Percentiles rank a stretch among this genome's conserved stretches.
Conservation (phyloP, 2,888 invertebrate genomes). For the Acanthacorydalis orientalis region DNA sequence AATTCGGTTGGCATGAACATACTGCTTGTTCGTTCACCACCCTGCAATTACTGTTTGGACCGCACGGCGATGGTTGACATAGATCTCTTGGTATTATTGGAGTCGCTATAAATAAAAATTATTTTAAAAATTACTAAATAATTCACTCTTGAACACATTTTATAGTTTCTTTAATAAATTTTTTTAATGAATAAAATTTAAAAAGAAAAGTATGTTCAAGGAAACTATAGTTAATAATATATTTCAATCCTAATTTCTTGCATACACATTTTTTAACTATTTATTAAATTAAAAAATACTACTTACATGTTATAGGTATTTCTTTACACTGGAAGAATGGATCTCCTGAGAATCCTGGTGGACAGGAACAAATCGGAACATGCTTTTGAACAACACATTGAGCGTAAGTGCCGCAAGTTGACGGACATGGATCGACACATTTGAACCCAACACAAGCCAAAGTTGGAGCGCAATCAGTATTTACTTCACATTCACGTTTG, state of each 20-base stretch:
- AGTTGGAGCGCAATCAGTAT: conserved; percentile 53
- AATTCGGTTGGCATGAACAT: conserved; percentile 67
- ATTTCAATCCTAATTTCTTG: too few species aligned
- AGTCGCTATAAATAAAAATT: conserved; percentile 20
- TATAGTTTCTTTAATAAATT: neutral
- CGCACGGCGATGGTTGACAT: conserved; percentile 73
- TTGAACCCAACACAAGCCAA: conserved; percentile 67
- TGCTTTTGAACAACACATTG: conserved; percentile 64
- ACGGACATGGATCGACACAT: conserved; percentile 71
- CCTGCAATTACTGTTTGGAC: conserved; percentile 73
- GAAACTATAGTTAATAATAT: too few species aligned
- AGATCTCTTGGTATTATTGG: conserved; percentile 40
- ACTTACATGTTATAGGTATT: conserved; percentile 22
- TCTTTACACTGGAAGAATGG: conserved; percentile 62
- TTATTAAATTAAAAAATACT: too few species aligned
- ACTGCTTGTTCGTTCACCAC: conserved; percentile 65
- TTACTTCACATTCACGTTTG: conserved; percentile 61
- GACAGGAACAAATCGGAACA: conserved; percentile 62
- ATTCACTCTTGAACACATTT: neutral
- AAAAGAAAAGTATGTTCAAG: too few species aligned
- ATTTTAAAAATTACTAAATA: neutral
- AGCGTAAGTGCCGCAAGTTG: conserved; percentile 66
- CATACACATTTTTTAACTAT: too few species aligned
- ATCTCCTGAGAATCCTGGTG: conserved; percentile 60
- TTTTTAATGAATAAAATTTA: neutral